A percentile compares a stretch with the other conserved stretches of the same genome.
Evolutionary conservation across 2,888 invertebrate genomes (phyloP).

Genomic region (Oscheius sp.): DNA sequence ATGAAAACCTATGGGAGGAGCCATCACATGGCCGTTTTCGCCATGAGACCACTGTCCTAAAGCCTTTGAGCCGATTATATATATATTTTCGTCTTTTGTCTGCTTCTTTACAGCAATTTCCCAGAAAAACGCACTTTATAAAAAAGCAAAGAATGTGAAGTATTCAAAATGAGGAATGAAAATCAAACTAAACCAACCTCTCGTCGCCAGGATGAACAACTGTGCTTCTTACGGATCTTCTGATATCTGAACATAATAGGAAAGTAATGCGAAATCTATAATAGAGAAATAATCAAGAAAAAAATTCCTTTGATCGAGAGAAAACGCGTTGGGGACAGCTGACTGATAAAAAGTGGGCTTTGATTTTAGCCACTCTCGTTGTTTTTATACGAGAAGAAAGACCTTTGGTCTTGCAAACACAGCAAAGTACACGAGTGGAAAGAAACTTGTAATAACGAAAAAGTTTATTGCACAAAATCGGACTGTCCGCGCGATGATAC

Average conservation of each 20-base stretch:
- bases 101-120: background rate
- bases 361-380: background rate
- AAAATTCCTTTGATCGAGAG: background rate
- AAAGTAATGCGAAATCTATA: background rate
- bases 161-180: too few relatives aligned
- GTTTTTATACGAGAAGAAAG: background rate
- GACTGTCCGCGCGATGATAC: too few relatives aligned
- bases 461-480: too few relatives aligned
- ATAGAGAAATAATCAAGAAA: background rate
- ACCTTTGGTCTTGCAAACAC: background rate
- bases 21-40: conserved; percentile 29
- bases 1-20: conserved; percentile 24
- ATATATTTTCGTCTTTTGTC: background rate
- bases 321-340: conserved; percentile 5
- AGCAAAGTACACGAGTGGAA: too few relatives aligned
- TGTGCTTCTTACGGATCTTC: background rate
- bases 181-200: background rate
- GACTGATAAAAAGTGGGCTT: conserved; percentile 25
- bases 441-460: too few relatives aligned
- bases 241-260: background rate
- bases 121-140: background rate
- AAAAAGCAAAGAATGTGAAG: background rate
- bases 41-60: background rate
- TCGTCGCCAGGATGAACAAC: background rate
- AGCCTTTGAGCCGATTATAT: conserved; percentile 6